phyloP scores from a whole-genome alignment of 2,888 invertebrate genomes.

The Aphodius granarius region DNA sequence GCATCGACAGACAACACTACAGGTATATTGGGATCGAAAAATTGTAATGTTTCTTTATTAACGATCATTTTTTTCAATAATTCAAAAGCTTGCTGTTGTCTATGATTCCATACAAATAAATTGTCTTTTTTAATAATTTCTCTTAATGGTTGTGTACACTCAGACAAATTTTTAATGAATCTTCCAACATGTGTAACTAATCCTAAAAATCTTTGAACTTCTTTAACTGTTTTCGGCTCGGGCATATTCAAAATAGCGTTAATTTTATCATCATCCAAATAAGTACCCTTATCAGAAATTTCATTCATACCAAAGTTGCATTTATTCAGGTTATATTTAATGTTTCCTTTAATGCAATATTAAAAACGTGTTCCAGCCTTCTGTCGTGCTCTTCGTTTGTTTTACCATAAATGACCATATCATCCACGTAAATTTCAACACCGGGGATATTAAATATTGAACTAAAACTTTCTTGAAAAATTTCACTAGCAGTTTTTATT shows the following conservation, averaged over 20 bases:
- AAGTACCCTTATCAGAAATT: neutral
- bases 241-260: conserved; percentile 17
- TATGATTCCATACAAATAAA: neutral
- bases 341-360: conserved; percentile 32
- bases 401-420: conserved; percentile 21
- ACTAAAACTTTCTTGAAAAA: conserved; percentile 24
- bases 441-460: conserved; percentile 17
- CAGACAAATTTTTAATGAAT: conserved; percentile 25
- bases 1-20: no score
- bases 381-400: conserved; percentile 26
- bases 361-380: conserved; percentile 28
- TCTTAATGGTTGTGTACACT: conserved; percentile 1
- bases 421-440: conserved; percentile 26
- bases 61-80: neutral
- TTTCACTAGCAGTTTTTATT: conserved; percentile 16
- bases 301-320: conserved; percentile 20
- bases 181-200: conserved; percentile 21
- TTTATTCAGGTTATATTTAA: conserved; percentile 35
- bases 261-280: neutral
- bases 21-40: neutral
- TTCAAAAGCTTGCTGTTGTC: neutral
- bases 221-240: conserved; percentile 15
- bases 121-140: neutral
- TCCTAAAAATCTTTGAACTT: conserved; percentile 22
- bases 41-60: neutral